These are phyloP conservation scores for Datnioides undecimradiatus DNA, from an alignment of 2,113 vertebrate genomes.

Conservation along the genomic window DNA sequence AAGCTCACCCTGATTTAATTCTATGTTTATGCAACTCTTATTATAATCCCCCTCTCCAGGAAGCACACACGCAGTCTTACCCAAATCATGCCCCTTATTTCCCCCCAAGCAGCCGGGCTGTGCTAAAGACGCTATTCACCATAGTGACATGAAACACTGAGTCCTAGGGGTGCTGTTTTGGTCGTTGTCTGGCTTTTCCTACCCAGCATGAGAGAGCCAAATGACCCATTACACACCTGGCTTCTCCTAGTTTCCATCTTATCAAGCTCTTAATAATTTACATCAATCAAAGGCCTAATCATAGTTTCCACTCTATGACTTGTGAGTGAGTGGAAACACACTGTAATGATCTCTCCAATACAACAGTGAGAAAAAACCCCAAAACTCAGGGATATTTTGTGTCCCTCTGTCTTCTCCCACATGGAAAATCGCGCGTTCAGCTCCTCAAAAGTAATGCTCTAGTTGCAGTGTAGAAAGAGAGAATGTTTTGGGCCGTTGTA, in stretches of 20 bases:
- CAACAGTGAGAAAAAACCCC: constrained; percentile 48
- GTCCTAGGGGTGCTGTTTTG: constrained; percentile 12
- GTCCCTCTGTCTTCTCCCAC: constrained; percentile 30
- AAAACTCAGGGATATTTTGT: constrained; percentile 28
- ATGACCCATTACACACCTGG: constrained; percentile 36
- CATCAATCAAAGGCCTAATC: constrained; percentile 46
- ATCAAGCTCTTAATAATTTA: constrained; percentile 60
- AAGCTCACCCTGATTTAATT: constrained; percentile 63
- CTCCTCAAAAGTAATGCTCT: constrained; percentile 71
- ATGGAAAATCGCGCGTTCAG: constrained; percentile 71
- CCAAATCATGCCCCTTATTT: neutral
- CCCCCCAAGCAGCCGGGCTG: neutral
- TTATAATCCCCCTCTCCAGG: constrained; percentile 61
- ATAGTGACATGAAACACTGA: constrained; percentile 26
- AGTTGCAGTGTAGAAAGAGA: constrained; percentile 72
- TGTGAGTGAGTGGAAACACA: constrained; percentile 59
- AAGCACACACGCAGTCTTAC: constrained; percentile 31
- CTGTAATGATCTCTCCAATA: constrained; percentile 49
- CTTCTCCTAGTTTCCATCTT: constrained; percentile 46
- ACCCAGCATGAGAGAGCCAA: constrained; percentile 7
- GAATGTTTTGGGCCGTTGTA: constrained; percentile 77
- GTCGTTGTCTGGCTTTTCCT: constrained; percentile 30
- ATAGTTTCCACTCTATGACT: constrained; percentile 48
- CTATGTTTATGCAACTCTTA: constrained; percentile 67
- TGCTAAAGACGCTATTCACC: constrained; percentile 2